Evolutionary conservation across 1,140 invertebrate genomes (phyloP).

Genomic region (Hyles euphorbiae): DNA sequence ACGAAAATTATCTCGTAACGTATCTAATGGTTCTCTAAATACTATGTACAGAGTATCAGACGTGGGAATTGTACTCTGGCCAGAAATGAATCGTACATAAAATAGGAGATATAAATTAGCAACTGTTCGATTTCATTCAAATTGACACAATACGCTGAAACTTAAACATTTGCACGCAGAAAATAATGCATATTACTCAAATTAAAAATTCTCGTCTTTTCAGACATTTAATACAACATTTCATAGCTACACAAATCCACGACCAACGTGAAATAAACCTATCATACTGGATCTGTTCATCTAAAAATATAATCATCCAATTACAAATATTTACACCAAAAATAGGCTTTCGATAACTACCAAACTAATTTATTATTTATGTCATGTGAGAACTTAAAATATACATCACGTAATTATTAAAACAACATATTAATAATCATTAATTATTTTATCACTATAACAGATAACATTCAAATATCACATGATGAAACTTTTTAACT

Average conservation of each 20-base stretch:
- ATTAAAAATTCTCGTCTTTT: no score
- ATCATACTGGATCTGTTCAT: neutral
- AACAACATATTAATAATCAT: slow-evolving; percentile 53
- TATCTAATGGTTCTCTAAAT: slow-evolving; percentile 10
- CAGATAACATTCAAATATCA: slow-evolving; percentile 73
- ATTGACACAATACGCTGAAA: neutral
- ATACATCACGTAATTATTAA: slow-evolving; percentile 44
- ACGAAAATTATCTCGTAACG: neutral
- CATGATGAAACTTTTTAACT: slow-evolving; percentile 65
- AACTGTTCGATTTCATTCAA: no score
- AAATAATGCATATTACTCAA: no score
- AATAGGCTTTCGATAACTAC: slow-evolving; percentile 37
- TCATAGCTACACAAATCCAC: neutral
- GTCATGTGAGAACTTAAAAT: slow-evolving; percentile 65
- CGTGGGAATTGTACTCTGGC: slow-evolving; percentile 1
- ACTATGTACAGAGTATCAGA: slow-evolving; percentile 25
- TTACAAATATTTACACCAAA: slow-evolving; percentile 53
- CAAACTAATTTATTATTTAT: slow-evolving; percentile 35
- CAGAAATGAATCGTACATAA: slow-evolving; percentile 1
- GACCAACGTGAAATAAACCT: neutral
- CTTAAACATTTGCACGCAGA: neutral
- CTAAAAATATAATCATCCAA: slow-evolving; percentile 4
- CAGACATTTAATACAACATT: no score
- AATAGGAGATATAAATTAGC: no score
- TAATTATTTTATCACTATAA: slow-evolving; percentile 62